Conservation (phyloP, 1,140 invertebrate species). For the Leguminivora glycinivorella region DNA sequence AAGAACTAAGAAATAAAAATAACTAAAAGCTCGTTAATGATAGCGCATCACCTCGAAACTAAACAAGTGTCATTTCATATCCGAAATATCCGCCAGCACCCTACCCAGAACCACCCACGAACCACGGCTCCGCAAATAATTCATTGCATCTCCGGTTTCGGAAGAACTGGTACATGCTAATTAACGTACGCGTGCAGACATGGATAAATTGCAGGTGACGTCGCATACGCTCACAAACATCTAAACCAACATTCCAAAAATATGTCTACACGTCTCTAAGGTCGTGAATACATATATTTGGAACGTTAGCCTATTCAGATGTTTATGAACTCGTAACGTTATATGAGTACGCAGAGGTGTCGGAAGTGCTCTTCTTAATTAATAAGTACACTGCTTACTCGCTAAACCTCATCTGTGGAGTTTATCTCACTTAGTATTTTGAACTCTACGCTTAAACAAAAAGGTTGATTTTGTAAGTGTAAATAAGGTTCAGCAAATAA, state of each 20-base stretch:
- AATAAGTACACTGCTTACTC: constrained; percentile 39
- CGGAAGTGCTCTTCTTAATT: constrained; percentile 63
- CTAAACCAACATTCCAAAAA: no score
- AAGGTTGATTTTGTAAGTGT: not conserved
- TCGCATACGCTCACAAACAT: no score
- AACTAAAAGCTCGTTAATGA: no score
- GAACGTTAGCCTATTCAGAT: no score
- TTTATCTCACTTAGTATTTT: not conserved
- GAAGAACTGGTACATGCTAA: constrained; percentile 60
- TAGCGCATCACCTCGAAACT: not conserved
- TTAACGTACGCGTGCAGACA: constrained; percentile 62
- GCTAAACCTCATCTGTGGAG: not conserved
- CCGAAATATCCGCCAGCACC: not conserved
- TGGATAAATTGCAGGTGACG: constrained; percentile 66
- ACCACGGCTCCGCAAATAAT: constrained; percentile 56
- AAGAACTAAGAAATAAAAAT: no score
- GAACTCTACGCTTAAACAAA: not conserved
- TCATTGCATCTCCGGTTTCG: constrained; percentile 66
- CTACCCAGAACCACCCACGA: constrained; percentile 34
- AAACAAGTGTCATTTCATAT: not conserved
- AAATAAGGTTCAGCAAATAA: not conserved
- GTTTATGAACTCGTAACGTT: no score
- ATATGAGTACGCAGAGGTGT: constrained; percentile 52
- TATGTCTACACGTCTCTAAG: no score
- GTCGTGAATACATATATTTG: no score